phyloP scores from a whole-genome alignment of 2,888 invertebrate genomes.

The Caenorhabditis japonica region DNA sequence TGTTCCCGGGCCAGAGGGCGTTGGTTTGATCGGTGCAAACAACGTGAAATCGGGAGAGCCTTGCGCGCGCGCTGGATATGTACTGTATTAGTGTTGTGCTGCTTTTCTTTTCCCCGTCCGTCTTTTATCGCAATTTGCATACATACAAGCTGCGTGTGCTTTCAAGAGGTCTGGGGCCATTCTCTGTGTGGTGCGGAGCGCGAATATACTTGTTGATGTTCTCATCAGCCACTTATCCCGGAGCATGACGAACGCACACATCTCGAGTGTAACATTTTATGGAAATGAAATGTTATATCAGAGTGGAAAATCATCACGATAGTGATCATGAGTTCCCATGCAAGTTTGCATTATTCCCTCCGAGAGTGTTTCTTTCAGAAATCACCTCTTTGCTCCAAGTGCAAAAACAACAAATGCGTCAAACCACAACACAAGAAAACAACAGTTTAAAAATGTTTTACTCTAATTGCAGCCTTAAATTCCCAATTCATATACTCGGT shows the following conservation, averaged over 20 bases:
- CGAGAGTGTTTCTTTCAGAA: too few species aligned
- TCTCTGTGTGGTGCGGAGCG: conserved; percentile 31
- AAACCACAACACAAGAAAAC: too few species aligned
- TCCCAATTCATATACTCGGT: too few species aligned
- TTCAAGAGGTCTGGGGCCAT: conserved; percentile 41
- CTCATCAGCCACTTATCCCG: conserved; percentile 51
- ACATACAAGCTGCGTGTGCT: conserved; percentile 41
- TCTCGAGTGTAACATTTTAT: conserved; percentile 39
- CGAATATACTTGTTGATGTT: conserved; percentile 57
- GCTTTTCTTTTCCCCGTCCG: conserved; percentile 26
- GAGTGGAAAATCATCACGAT: conserved; percentile 46
- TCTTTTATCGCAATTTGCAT: conserved; percentile 39
- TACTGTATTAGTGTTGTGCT: conserved; percentile 37
- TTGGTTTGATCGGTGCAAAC: conserved; percentile 38
- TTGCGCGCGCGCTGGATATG: conserved; percentile 24
- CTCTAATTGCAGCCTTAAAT: too few species aligned
- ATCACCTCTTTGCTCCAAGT: too few species aligned
- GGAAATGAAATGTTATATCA: conserved; percentile 46
- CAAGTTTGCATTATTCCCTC: too few species aligned
- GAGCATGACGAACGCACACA: conserved; percentile 53
- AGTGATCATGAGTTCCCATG: conserved; percentile 4
- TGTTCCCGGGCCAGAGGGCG: conserved; percentile 42
- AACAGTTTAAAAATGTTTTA: too few species aligned
- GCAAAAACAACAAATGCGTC: too few species aligned
- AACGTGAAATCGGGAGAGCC: conserved; percentile 41